A percentile compares a stretch with the other conserved stretches of the same genome.
Conservation (phyloP, 2,888 invertebrate genomes). For the Lottia scabra region DNA sequence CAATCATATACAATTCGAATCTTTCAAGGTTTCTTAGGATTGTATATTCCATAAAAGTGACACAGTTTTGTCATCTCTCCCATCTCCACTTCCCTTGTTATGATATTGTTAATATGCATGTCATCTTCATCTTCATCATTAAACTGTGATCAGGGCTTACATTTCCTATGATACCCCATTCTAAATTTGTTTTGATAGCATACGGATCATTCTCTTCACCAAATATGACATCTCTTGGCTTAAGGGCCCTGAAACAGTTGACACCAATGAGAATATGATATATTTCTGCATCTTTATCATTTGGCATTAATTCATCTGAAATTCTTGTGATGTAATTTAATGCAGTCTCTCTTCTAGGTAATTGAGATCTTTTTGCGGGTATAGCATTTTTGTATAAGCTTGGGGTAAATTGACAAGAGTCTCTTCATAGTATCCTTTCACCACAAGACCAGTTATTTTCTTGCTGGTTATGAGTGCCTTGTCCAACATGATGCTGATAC, state of each 20-base stretch:
- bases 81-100: conserved; percentile 18
- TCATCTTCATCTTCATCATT: no score
- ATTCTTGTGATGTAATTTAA: background rate
- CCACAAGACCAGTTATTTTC: background rate
- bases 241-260: no score
- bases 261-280: no score
- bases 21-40: background rate
- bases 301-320: background rate
- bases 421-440: background rate
- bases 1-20: conserved; percentile 32
- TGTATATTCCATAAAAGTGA: conserved; percentile 33
- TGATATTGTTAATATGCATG: conserved; percentile 22
- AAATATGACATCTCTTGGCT: no score
- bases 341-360: background rate
- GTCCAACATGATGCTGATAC: background rate
- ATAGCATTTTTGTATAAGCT: background rate
- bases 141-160: no score
- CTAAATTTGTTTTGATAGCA: no score
- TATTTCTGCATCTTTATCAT: background rate
- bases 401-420: background rate
- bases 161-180: no score
- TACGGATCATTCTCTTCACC: no score
- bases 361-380: background rate
- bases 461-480: background rate
- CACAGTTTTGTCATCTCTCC: conserved; percentile 9